Evolutionary conservation across 1,140 invertebrate species (phyloP).

Genomic region (Oedothorax gibbosus): DNA sequence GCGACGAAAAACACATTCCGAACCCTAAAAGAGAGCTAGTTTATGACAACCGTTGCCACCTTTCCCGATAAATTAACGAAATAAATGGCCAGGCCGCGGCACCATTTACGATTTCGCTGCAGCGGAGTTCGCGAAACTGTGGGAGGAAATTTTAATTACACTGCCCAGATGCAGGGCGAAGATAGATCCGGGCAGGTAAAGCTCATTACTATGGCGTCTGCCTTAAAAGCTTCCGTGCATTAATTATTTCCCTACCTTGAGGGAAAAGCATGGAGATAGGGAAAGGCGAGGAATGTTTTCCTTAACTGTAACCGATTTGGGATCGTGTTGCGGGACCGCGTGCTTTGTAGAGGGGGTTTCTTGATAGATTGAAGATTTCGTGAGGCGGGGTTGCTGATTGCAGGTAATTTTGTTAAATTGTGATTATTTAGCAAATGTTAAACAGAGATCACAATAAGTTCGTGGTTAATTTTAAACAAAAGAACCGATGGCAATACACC

Average conservation of each 20-base stretch:
- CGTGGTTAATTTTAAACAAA: too few species aligned
- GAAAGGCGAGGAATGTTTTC: slow-evolving; percentile 5
- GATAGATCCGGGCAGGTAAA: slow-evolving; percentile 50
- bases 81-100: slow-evolving; percentile 42
- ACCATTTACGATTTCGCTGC: slow-evolving; percentile 40
- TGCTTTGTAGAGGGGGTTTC: background rate
- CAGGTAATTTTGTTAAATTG: too few species aligned
- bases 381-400: background rate
- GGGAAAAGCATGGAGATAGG: slow-evolving; percentile 19
- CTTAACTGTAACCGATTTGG: background rate
- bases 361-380: background rate
- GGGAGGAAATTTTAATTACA: slow-evolving; percentile 55
- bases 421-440: too few species aligned
- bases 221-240: slow-evolving; percentile 47
- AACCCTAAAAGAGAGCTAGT: background rate
- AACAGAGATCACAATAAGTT: too few species aligned
- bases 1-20: slow-evolving; percentile 36
- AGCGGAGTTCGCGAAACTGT: slow-evolving; percentile 32
- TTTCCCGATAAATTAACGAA: slow-evolving; percentile 53
- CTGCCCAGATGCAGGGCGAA: slow-evolving; percentile 35
- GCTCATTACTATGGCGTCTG: slow-evolving; percentile 29
- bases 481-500: too few species aligned
- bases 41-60: slow-evolving; percentile 55
- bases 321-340: too few species aligned
- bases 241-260: slow-evolving; percentile 53